Evolutionary conservation across 53 echinoderm and acorn worm species (phyloP).

Genomic region (Actinopyga echinites): DNA sequence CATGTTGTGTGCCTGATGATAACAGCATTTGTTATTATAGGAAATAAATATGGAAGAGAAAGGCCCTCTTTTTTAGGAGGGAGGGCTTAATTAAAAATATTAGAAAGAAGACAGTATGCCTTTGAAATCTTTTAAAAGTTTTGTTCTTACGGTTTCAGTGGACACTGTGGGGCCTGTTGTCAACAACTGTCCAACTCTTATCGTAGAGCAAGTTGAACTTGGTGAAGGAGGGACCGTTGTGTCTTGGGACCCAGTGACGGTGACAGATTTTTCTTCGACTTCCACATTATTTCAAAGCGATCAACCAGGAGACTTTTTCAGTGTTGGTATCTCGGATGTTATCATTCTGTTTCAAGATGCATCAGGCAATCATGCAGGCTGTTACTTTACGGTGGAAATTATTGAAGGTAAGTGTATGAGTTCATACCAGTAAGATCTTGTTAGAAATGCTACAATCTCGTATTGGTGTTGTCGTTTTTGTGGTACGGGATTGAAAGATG

Average conservation of each 20-base stretch:
- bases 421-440: no score
- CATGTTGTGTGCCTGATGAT: no score
- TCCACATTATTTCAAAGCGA: background rate
- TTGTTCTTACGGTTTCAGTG: conserved; percentile 30
- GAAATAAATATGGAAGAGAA: no score
- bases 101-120: background rate
- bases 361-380: conserved; percentile 14
- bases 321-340: conserved; percentile 17
- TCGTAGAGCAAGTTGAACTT: conserved; percentile 36
- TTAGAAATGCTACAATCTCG: no score
- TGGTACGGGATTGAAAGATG: no score
- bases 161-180: conserved; percentile 59
- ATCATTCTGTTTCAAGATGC: conserved; percentile 14
- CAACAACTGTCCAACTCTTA: conserved; percentile 53
- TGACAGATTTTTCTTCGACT: conserved; percentile 34
- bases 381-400: conserved; percentile 42
- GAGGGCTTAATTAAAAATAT: no score
- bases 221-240: conserved; percentile 30
- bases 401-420: conserved; percentile 20
- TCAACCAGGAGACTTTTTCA: conserved; percentile 29
- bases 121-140: background rate
- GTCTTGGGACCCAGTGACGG: conserved; percentile 37
- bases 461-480: no score
- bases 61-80: no score
- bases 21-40: no score